Evolutionary conservation across 2,888 invertebrate species (phyloP), one percentile per base, ranked within the genome.

Genomic region (Drosophila ezoana): DNA sequence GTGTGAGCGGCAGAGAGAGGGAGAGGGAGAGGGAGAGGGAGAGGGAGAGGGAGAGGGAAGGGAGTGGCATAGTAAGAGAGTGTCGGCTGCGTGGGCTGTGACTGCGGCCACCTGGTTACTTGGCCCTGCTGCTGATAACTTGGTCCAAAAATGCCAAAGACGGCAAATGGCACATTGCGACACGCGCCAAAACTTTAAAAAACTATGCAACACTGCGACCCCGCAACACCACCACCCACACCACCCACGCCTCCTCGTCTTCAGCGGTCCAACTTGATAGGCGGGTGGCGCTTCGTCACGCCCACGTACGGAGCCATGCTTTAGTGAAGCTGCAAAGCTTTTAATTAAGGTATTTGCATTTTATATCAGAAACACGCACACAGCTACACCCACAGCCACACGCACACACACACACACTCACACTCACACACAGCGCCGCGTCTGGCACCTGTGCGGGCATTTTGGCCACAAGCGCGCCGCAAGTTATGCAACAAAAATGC

Each of bases 321-420:
- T 80, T 83, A 64, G 59, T 66, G 72, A 68, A 72, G 81, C 79
- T 87, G 88, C 85, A 76, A 89, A 89, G 83, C 89, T 89, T 83
- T 83, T 83, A 89, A 83, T 83, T 83, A 87, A 83, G 85, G 83
- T 89, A 83, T 83, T 89, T 89, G 83, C 89, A 89, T 83, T 87
- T 83, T 81, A 81, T 87, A 83, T 78, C 86, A 81, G 88, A 56
- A 51, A 38, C 18, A 37, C 45, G 18, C 20, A 32, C 16, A 44
- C 28, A 32, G 9, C 20, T 10, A 35, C 14, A 67, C 48, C 43
- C 14, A n/a, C 11, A 32, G 23, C 32, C 43, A 23, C 40, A 13
- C 40, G 18, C n/a, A 45, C 23, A 37, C 10, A 35, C 14, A 67
- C 48, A 68, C 43, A 49, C 14, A n/a, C 11, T 16, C 40, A 41